Evolutionary conservation across 1,140 invertebrate species (phyloP), one percentile per base, ranked within the genome.

Genomic region (Leptopilina clavipes): DNA sequence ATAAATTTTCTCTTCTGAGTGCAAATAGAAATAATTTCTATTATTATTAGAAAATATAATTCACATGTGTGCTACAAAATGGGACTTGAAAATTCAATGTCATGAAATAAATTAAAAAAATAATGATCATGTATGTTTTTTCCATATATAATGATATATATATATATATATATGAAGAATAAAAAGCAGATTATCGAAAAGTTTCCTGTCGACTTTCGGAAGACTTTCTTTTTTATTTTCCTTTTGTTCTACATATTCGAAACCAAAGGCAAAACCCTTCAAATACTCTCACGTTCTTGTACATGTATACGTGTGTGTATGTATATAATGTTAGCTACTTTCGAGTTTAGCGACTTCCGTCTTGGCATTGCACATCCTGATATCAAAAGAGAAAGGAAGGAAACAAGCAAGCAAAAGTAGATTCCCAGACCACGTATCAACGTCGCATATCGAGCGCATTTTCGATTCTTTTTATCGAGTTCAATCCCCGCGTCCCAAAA

Each of bases 131-230:
- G 8, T 44, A 44, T 3, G 3, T 22, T 22, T 25, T 22, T 59
- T 59, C 22, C 1, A n/a, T n/a, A n/a, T n/a, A 45, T 76, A 72
- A 78, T 71, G 70, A 70, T 71, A 76, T 37, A 65, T n/a, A n/a
- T n/a, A n/a, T n/a, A n/a, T n/a, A n/a, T n/a, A n/a, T n/a, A n/a
- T n/a, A n/a, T n/a, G n/a, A 43, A 74, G 71, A 76, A 76, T 37
- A 65, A 76, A 78, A 59, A 59, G 12, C 0, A 25, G 22, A 59
- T 59, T 59, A 59, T 25, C 8, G 25, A 10, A 59, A 59, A 59
- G 19, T 59, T 25, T 59, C 22, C 18, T 14, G 22, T 59, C 45
- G 14, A 12, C 12, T 59, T 59, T 6, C 9, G n/a, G n/a, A 8
- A 31, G 25, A 22, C 19, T 25, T 25, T 59, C 12, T n/a, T n/a